A percentile compares a stretch with the other conserved stretches of the same genome.
These are phyloP conservation scores for Parthenolecanium corni DNA, from an alignment of 2,888 invertebrate species.

Conservation along the genomic window DNA sequence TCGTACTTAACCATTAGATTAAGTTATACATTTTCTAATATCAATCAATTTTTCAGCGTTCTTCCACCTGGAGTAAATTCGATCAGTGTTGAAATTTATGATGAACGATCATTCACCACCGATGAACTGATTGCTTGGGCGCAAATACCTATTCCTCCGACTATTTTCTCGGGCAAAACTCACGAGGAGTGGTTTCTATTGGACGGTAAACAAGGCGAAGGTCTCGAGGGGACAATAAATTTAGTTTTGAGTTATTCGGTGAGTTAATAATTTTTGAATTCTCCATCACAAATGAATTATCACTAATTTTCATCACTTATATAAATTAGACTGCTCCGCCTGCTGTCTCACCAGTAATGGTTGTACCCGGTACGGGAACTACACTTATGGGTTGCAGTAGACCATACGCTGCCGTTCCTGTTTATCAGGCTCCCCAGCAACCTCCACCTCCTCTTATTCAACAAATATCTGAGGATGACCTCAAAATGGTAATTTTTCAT, in stretches of 20 bases:
- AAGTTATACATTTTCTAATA: no score
- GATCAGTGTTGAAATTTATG: conserved; percentile 86
- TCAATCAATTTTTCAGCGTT: conserved; percentile 47
- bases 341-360: conserved; percentile 50
- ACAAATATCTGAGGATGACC: conserved; percentile 48
- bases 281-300: background rate
- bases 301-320: background rate
- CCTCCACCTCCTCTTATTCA: conserved; percentile 37
- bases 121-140: conserved; percentile 94
- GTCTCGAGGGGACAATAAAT: conserved; percentile 85
- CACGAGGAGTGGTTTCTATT: conserved; percentile 91
- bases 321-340: conserved; percentile 14
- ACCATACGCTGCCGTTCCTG: conserved; percentile 41
- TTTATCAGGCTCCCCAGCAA: conserved; percentile 42
- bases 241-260: conserved; percentile 72
- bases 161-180: conserved; percentile 75
- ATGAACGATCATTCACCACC: conserved; percentile 92
- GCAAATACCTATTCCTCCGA: conserved; percentile 72
- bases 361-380: conserved; percentile 49
- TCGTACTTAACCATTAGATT: background rate
- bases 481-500: conserved; percentile 47
- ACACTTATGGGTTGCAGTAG: conserved; percentile 36
- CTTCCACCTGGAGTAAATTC: conserved; percentile 79
- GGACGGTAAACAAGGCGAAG: conserved; percentile 89
- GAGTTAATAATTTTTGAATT: conserved; percentile 36